Conservation (phyloP, 2,888 invertebrate species). For the Bhutanitis thaidina region DNA sequence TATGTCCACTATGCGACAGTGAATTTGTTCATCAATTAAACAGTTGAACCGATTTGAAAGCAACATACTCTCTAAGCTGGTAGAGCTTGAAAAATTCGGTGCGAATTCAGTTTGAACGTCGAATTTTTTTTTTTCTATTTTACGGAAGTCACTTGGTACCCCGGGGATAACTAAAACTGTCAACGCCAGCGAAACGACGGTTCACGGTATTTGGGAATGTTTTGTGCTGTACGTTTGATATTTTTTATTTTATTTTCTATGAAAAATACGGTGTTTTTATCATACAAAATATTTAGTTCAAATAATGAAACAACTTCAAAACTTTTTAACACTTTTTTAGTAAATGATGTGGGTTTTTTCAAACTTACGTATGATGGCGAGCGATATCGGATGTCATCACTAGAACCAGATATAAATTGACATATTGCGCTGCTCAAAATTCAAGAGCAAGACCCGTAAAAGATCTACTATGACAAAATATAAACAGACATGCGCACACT, state of each 20-base stretch:
- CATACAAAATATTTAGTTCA: too few relatives aligned
- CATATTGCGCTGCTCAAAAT: too few relatives aligned
- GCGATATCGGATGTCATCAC: too few relatives aligned
- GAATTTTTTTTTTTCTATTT: not conserved
- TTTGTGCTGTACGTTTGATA: not conserved
- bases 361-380: too few relatives aligned
- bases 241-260: not conserved
- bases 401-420: too few relatives aligned
- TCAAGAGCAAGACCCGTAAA: too few relatives aligned
- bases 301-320: too few relatives aligned
- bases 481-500: too few relatives aligned
- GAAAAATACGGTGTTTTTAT: too few relatives aligned
- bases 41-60: not conserved
- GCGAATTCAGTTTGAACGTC: not conserved
- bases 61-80: not conserved
- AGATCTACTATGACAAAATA: too few relatives aligned
- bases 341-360: too few relatives aligned
- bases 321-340: too few relatives aligned
- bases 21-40: conserved; percentile 16
- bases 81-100: not conserved
- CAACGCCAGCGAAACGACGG: not conserved
- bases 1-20: not conserved
- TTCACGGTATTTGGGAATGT: not conserved
- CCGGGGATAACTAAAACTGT: not conserved
- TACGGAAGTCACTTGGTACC: not conserved